Evolutionary conservation across 2,888 invertebrate genomes (phyloP).

Genomic region (Cantharis lateralis): DNA sequence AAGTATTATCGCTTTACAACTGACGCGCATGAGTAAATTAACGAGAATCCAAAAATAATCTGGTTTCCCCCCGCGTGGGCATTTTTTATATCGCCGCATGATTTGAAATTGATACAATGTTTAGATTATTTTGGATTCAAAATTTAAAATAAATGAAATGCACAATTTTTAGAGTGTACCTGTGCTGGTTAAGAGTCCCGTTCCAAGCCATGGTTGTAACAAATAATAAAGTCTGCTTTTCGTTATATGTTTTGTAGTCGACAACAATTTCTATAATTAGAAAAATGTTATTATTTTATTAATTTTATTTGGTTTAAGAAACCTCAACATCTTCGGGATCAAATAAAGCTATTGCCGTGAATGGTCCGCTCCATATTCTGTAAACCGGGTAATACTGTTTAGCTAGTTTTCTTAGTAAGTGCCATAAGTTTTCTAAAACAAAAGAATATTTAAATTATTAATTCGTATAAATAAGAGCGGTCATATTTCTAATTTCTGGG

Average conservation of each 20-base stretch:
- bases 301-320: not conserved
- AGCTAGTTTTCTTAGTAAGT: not conserved
- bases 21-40: too few species aligned
- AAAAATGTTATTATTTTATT: not conserved
- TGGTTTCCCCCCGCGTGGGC: too few species aligned
- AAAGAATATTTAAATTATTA: not conserved
- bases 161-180: conserved; percentile 39
- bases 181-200: conserved; percentile 51
- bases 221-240: conserved; percentile 48
- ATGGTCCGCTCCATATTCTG: conserved; percentile 43
- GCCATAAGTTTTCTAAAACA: conserved; percentile 10
- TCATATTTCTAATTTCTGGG: too few species aligned
- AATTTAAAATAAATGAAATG: not conserved
- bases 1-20: too few species aligned
- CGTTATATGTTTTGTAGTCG: conserved; percentile 43
- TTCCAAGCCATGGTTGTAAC: conserved; percentile 49
- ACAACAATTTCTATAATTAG: conserved; percentile 44
- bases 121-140: not conserved
- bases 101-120: too few species aligned
- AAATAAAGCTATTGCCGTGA: conserved; percentile 50
- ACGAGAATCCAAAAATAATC: too few species aligned
- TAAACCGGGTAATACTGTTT: conserved; percentile 18
- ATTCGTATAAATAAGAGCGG: too few species aligned
- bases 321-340: conserved; percentile 60
- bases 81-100: too few species aligned